A percentile compares a stretch with the other conserved stretches of the same genome.
Conservation (phyloP, 2,888 invertebrate species). For the Macropis europaea region DNA sequence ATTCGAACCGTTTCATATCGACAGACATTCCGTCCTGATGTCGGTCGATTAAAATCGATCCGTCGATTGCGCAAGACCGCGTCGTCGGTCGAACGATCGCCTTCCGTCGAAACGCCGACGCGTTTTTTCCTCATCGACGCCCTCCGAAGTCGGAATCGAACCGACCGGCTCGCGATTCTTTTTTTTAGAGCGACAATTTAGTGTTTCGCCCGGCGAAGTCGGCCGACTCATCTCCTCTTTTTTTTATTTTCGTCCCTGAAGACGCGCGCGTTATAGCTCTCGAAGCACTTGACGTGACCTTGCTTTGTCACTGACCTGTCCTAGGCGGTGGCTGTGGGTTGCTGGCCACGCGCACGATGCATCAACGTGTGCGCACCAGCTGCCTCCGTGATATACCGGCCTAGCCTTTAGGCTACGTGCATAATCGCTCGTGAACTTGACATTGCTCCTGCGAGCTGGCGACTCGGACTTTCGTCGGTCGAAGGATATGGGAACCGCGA, state of each 20-base stretch:
- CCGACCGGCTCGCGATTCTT: too few relatives aligned
- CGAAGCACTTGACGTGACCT: constrained; percentile 72
- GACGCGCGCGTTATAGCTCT: constrained; percentile 41
- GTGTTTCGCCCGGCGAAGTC: too few relatives aligned
- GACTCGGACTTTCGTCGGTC: too few relatives aligned
- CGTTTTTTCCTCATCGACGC: too few relatives aligned
- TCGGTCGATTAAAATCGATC: constrained; percentile 52
- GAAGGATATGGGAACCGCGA: too few relatives aligned
- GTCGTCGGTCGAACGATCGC: neutral
- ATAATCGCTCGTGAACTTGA: constrained; percentile 26
- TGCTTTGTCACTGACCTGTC: constrained; percentile 80
- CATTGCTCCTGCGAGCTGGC: neutral
- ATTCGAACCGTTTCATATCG: constrained; percentile 57
- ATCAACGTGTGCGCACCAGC: constrained; percentile 19
- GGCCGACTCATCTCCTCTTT: too few relatives aligned
- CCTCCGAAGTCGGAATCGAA: too few relatives aligned
- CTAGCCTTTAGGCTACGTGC: constrained; percentile 24
- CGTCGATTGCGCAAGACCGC: constrained; percentile 33
- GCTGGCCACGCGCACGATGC: constrained; percentile 42
- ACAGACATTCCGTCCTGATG: constrained; percentile 51
- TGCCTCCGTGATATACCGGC: constrained; percentile 22
- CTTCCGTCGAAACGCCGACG: too few relatives aligned
- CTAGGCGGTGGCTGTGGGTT: constrained; percentile 68
- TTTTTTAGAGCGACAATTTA: too few relatives aligned
- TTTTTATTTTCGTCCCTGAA: too few relatives aligned